These are phyloP conservation scores for Polyommatus icarus DNA, from an alignment of 2,888 invertebrate species.

Conservation along the genomic window DNA sequence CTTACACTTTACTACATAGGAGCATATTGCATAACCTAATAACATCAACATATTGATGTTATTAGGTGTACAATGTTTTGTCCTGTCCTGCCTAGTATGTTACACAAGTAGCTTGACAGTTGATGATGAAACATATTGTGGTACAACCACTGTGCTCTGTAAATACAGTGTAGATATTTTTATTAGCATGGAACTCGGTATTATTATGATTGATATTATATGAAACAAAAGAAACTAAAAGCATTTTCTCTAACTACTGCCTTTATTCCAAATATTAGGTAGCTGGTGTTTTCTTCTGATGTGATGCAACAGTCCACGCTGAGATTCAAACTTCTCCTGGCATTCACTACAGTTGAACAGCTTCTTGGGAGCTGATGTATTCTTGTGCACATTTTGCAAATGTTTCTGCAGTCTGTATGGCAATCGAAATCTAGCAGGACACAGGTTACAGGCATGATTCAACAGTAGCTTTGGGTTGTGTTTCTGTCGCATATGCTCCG, in stretches of 20 bases:
- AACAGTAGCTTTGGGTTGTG: slow-evolving; percentile 51
- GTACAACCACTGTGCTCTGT: too few relatives aligned
- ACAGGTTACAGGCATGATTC: slow-evolving; percentile 57
- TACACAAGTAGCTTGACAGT: too few relatives aligned
- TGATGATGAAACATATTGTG: not conserved
- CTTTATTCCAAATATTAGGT: slow-evolving; percentile 25
- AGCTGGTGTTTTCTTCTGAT: slow-evolving; percentile 54
- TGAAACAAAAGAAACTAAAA: not conserved
- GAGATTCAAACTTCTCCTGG: slow-evolving; percentile 57
- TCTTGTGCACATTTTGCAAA: slow-evolving; percentile 51
- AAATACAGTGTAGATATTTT: too few relatives aligned
- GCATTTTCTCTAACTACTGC: not conserved
- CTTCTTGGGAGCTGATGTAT: slow-evolving; percentile 40
- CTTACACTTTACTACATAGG: too few relatives aligned
- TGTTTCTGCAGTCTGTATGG: slow-evolving; percentile 61
- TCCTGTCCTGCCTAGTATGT: too few relatives aligned
- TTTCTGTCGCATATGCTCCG: slow-evolving; percentile 59
- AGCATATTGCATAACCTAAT: too few relatives aligned
- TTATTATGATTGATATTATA: not conserved
- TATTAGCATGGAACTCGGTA: not conserved
- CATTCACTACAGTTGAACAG: slow-evolving; percentile 57
- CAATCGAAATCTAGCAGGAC: slow-evolving; percentile 60
- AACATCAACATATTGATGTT: not conserved
- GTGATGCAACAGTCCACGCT: slow-evolving; percentile 58
- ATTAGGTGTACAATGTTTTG: too few relatives aligned